Evolutionary conservation across 2,113 vertebrate genomes (phyloP).

Genomic region (Cynocephalus volans): DNA sequence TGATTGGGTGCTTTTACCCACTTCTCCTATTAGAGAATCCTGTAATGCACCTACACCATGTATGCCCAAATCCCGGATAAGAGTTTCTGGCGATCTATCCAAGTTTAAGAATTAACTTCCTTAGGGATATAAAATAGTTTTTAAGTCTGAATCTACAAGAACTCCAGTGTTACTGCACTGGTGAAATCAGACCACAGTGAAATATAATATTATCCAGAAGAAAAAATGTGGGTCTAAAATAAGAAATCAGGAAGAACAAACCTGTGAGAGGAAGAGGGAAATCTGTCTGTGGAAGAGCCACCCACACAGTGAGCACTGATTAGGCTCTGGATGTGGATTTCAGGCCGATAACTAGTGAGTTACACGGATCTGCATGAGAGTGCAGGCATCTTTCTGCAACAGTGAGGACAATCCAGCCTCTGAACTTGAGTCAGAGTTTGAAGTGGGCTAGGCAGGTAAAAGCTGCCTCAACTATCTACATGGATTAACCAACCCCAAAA

Average conservation of each 20-base stretch:
- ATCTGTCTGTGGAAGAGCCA: constrained; percentile 20
- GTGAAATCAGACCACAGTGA: constrained; percentile 49
- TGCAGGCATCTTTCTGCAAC: neutral
- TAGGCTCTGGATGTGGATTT: neutral
- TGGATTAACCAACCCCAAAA: neutral
- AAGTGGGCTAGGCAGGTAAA: neutral
- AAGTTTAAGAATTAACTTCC: constrained; percentile 29
- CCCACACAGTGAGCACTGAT: neutral
- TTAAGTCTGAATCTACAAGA: constrained; percentile 11
- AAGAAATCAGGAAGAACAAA: constrained; percentile 60
- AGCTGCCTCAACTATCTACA: neutral
- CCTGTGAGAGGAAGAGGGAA: constrained; percentile 12
- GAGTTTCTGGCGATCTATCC: neutral
- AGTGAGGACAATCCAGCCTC: neutral
- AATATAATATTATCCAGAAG: constrained; percentile 54
- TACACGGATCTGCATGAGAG: accelerated
- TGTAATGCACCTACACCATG: neutral
- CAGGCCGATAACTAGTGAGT: neutral
- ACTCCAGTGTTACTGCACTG: neutral
- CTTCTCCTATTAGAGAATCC: constrained; percentile 21
- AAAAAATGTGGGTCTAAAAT: constrained; percentile 68
- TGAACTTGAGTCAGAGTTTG: neutral
- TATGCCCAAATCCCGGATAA: neutral
- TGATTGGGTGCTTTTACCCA: neutral
- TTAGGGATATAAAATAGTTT: neutral